Evolutionary conservation across 2,888 invertebrate species (phyloP).

Genomic region (Caenorhabditis sp.): DNA sequence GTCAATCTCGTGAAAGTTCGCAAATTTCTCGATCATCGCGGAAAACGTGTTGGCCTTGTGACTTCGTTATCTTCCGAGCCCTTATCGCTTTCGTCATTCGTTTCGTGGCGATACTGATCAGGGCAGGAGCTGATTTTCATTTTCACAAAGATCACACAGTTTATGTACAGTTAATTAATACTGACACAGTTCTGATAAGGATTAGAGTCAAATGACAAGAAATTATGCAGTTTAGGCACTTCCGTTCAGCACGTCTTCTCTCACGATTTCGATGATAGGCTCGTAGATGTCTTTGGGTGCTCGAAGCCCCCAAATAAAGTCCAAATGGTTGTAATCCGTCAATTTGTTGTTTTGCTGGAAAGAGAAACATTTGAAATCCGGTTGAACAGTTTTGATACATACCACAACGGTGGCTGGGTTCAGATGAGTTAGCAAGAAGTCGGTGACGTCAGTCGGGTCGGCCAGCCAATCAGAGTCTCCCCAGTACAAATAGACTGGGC

Average conservation of each 20-base stretch:
- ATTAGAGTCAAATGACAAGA: constrained; percentile 11
- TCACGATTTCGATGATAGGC: constrained; percentile 62
- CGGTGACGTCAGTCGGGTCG: constrained; percentile 65
- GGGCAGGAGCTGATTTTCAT: not conserved
- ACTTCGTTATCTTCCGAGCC: constrained; percentile 8
- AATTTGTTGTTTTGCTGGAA: constrained; percentile 59
- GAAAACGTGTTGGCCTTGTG: constrained; percentile 45
- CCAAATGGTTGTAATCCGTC: constrained; percentile 69
- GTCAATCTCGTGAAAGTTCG: constrained; percentile 8
- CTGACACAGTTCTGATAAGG: constrained; percentile 25
- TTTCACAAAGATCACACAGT: constrained; percentile 29
- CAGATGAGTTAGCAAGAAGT: constrained; percentile 48
- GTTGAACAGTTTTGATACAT: not conserved
- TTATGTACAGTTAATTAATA: not conserved
- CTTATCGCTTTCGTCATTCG: constrained; percentile 46
- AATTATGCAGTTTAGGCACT: not conserved
- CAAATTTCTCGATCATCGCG: constrained; percentile 10
- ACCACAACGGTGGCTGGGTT: constrained; percentile 41
- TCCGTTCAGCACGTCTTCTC: constrained; percentile 45
- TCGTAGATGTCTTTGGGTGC: constrained; percentile 68
- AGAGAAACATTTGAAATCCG: not conserved
- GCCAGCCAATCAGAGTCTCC: constrained; percentile 71
- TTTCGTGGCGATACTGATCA: constrained; percentile 19
- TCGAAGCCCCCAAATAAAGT: constrained; percentile 71
- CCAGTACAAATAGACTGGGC: constrained; percentile 69